Percentiles rank a stretch among this genome's conserved stretches.
phyloP scores from a whole-genome alignment of 2,797 vertebrate species.

The Clarias pachynema region DNA sequence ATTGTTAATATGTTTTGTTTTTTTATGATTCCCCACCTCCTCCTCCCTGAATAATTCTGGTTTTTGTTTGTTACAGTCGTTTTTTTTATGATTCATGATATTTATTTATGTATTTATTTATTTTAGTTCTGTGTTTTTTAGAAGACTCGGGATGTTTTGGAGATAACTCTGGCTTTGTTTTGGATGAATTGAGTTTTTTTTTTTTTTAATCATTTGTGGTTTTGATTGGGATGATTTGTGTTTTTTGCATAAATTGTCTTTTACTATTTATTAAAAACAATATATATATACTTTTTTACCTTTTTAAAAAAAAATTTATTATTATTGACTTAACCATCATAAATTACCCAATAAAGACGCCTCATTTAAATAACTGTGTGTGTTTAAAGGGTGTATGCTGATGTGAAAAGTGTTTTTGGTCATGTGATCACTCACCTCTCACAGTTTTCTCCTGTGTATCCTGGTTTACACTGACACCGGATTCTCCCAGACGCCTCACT shows the following conservation, averaged over 20 bases:
- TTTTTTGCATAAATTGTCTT: too few species aligned
- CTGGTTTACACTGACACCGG: slow-evolving; percentile 85
- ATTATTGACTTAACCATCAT: background rate
- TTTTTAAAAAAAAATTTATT: background rate
- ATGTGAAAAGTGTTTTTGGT: background rate
- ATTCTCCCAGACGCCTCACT: slow-evolving; percentile 73
- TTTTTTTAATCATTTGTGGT: too few species aligned
- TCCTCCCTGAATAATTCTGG: background rate
- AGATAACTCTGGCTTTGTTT: too few species aligned
- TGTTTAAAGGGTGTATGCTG: background rate
- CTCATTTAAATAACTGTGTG: background rate
- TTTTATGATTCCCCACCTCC: too few species aligned
- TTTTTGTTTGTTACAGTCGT: background rate
- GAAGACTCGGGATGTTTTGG: background rate
- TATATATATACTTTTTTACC: background rate
- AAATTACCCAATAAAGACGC: background rate
- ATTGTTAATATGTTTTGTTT: background rate
- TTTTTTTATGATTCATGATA: background rate
- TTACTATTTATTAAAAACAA: too few species aligned
- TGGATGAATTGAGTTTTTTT: too few species aligned
- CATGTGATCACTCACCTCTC: slow-evolving; percentile 79
- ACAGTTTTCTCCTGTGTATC: slow-evolving; percentile 84
- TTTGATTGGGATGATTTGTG: too few species aligned
- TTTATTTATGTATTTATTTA: background rate
- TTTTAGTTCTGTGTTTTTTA: background rate